Evolutionary conservation across 2,797 vertebrate species (phyloP).

Genomic region (Hydrolagus colliei): DNA sequence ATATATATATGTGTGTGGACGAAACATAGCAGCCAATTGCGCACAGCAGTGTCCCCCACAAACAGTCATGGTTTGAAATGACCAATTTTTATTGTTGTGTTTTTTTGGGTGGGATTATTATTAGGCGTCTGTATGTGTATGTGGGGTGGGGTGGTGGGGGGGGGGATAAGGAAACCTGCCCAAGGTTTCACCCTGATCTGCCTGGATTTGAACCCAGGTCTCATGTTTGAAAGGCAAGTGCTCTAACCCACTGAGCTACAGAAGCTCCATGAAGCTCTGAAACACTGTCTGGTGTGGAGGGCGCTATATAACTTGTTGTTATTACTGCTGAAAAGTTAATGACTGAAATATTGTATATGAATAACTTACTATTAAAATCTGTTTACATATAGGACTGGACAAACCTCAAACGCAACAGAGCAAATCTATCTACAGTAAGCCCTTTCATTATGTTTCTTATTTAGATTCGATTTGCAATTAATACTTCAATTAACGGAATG

Average conservation of each 20-base stretch:
- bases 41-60: no score
- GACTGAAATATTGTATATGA: not conserved
- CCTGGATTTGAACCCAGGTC: no score
- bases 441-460: not conserved
- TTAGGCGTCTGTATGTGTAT: no score
- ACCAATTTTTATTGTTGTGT: no score
- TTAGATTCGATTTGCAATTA: not conserved
- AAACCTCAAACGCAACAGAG: no score
- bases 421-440: not conserved
- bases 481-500: not conserved
- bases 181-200: not conserved
- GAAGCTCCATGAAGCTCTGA: not conserved
- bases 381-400: not conserved
- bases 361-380: not conserved
- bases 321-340: no score
- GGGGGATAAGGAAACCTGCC: not conserved
- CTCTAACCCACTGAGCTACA: not conserved
- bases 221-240: no score
- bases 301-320: not conserved
- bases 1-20: no score
- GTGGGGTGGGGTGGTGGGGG: not conserved
- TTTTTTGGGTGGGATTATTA: not conserved
- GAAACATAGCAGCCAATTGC: no score
- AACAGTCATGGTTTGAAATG: no score
- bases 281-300: not conserved